Conservation (phyloP, 2,888 invertebrate species). For the Erynnis tages region DNA sequence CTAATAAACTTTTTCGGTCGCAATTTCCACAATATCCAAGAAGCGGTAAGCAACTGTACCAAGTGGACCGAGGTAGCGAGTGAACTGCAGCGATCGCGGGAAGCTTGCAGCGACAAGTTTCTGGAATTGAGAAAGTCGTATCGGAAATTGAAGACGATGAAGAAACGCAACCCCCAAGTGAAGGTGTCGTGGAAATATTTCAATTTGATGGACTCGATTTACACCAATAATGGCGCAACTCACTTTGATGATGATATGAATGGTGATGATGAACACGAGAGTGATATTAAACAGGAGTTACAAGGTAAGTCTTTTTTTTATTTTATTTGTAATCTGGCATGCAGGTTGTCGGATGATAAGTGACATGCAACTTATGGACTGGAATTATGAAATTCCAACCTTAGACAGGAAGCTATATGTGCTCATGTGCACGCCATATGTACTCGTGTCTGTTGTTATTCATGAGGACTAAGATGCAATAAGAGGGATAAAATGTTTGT, state of each 20-base stretch:
- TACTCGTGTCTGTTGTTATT: too few species aligned
- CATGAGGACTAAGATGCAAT: too few species aligned
- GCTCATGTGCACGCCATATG: too few species aligned
- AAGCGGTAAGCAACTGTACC: conserved; percentile 42
- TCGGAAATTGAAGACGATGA: conserved; percentile 65
- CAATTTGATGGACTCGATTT: conserved; percentile 60
- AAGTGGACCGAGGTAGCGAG: conserved; percentile 51
- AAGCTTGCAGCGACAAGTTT: conserved; percentile 59
- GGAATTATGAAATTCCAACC: too few species aligned
- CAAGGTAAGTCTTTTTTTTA: conserved; percentile 29
- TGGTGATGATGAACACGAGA: conserved; percentile 30
- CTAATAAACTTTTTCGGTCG: conserved; percentile 55
- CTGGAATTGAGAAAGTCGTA: conserved; percentile 65
- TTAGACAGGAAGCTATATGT: too few species aligned
- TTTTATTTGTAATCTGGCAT: too few species aligned
- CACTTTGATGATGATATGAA: conserved; percentile 40
- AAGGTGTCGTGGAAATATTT: conserved; percentile 72
- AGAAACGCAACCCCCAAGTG: conserved; percentile 54
- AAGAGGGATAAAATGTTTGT: too few species aligned
- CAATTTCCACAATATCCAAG: conserved; percentile 49
- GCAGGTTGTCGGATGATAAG: too few species aligned
- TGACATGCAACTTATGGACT: too few species aligned
- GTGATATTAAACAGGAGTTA: conserved; percentile 31
- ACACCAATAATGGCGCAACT: conserved; percentile 35
- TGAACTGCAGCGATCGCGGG: conserved; percentile 48